These are phyloP conservation scores for Lagria hirta DNA, from an alignment of 2,888 invertebrate genomes.

Conservation along the genomic window DNA sequence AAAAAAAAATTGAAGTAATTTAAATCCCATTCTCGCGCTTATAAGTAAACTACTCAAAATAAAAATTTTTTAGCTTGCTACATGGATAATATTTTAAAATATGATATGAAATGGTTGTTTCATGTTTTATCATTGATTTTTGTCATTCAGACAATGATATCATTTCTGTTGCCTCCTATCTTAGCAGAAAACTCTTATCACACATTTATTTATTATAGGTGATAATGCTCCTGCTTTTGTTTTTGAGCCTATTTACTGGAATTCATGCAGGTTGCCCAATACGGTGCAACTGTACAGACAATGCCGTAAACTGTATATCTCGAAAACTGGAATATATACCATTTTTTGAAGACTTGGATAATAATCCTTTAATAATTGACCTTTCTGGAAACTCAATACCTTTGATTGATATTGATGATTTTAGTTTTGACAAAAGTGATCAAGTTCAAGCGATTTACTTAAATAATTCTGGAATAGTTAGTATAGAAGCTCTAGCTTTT, in stretches of 20 bases:
- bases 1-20: no score
- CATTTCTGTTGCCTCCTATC: no score
- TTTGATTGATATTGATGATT: conserved; percentile 38
- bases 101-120: no score
- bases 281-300: conserved; percentile 42
- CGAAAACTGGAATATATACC: conserved; percentile 42
- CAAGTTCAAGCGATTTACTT: conserved; percentile 45
- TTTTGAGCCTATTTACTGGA: conserved; percentile 5
- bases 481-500: conserved; percentile 44
- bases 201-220: not conserved
- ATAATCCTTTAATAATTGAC: conserved; percentile 44
- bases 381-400: conserved; percentile 47
- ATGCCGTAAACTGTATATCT: conserved; percentile 41
- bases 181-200: not conserved
- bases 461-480: conserved; percentile 43
- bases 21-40: no score
- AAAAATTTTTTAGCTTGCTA: no score
- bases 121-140: no score
- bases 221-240: no score
- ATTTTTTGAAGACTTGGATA: conserved; percentile 39
- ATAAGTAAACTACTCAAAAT: no score
- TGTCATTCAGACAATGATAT: no score
- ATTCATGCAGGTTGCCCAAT: conserved; percentile 36
- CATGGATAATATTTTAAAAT: no score
- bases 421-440: conserved; percentile 42